Conservation (phyloP, 2,888 invertebrate species). For the Abscondita cerata region DNA sequence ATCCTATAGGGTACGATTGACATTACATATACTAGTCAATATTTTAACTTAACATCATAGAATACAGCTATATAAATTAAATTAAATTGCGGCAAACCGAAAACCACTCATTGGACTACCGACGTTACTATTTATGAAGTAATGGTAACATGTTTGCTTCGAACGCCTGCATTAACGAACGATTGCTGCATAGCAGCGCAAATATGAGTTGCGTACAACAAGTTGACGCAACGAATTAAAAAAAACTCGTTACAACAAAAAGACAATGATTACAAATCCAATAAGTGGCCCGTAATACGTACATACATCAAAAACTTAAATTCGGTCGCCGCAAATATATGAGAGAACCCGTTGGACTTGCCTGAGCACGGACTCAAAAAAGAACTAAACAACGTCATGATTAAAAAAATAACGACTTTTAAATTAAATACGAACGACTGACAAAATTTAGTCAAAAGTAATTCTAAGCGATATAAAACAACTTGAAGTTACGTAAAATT, state of each 20-base stretch:
- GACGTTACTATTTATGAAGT: slow-evolving; percentile 4
- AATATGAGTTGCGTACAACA: neutral
- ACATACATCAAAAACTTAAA: slow-evolving; percentile 20
- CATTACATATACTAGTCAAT: slow-evolving; percentile 49
- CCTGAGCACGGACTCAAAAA: slow-evolving; percentile 44
- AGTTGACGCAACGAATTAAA: no score
- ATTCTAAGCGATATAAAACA: slow-evolving; percentile 11
- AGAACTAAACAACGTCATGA: slow-evolving; percentile 28
- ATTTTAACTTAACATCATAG: slow-evolving; percentile 48
- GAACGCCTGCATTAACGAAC: neutral
- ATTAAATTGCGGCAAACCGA: slow-evolving; percentile 33
- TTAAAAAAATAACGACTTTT: slow-evolving; percentile 32
- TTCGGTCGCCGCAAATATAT: slow-evolving; percentile 25
- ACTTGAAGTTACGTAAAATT: slow-evolving; percentile 12
- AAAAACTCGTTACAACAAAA: no score
- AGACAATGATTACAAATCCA: no score
- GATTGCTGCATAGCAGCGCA: slow-evolving; percentile 7
- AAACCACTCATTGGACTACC: slow-evolving; percentile 18
- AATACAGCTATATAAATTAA: slow-evolving; percentile 45
- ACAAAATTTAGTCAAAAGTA: slow-evolving; percentile 20
- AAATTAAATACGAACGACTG: slow-evolving; percentile 18
- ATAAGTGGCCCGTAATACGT: slow-evolving; percentile 1
- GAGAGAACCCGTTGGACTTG: slow-evolving; percentile 44
- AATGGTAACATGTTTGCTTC: slow-evolving; percentile 9
- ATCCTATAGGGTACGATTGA: slow-evolving; percentile 52